Percentiles rank a stretch among this genome's conserved stretches.
phyloP scores from a whole-genome alignment of 2,797 vertebrate genomes.

The Gallirallus australis region DNA sequence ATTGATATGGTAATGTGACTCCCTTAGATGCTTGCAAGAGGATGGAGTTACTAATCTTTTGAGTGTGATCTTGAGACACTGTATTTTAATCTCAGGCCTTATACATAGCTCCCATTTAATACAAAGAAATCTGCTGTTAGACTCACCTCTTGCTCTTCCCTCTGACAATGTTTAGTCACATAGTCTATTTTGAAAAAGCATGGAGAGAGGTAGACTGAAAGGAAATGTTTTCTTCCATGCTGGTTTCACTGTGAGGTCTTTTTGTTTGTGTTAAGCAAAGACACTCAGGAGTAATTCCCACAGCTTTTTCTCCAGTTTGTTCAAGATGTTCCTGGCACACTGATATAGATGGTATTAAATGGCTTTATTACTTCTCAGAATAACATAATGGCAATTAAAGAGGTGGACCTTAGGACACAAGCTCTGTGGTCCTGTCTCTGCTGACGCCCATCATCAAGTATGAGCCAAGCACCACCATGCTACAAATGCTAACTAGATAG shows the following conservation, averaged over 20 bases:
- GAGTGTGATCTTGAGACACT: accelerated
- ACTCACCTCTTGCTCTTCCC: neutral
- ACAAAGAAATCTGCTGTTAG: neutral
- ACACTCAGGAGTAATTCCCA: neutral
- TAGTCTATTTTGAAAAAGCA: neutral
- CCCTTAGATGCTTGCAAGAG: neutral
- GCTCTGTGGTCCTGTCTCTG: neutral
- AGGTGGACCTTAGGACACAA: neutral
- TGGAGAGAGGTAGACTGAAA: neutral
- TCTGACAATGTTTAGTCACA: neutral
- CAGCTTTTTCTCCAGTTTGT: neutral
- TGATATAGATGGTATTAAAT: neutral
- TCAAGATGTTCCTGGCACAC: neutral
- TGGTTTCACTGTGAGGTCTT: neutral
- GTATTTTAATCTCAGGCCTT: neutral
- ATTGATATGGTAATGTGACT: neutral
- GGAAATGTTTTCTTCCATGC: neutral
- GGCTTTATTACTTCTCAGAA: neutral
- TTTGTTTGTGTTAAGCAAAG: neutral
- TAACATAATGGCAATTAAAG: neutral
- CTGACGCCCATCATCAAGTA: no score
- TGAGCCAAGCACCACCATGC: neutral
- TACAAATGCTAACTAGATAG: neutral
- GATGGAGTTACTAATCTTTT: neutral
- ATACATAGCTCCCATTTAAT: neutral